These are phyloP conservation scores for Oopsacas minuta DNA, from an alignment of 37 sponge, comb jelly and placozoan genomes.

Conservation along the genomic window DNA sequence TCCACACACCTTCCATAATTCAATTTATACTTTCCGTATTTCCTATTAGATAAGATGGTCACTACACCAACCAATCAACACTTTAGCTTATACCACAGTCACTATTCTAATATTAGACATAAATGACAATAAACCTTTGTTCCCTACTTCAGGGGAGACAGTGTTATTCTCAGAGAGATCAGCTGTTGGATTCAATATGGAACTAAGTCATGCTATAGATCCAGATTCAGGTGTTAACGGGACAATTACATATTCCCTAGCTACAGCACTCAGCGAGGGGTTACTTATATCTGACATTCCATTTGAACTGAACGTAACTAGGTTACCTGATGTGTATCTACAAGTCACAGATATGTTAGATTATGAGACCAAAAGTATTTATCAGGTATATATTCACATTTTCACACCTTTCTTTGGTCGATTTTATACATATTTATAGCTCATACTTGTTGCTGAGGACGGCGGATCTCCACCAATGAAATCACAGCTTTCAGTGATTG, in stretches of 20 bases:
- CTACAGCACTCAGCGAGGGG: neutral
- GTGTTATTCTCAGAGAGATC: neutral
- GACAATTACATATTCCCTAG: neutral
- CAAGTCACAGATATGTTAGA: neutral
- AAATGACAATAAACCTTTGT: neutral
- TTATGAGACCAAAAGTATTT: neutral
- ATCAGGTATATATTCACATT: neutral
- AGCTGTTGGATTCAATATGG: neutral
- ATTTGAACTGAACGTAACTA: neutral
- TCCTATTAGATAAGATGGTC: conserved; percentile 8
- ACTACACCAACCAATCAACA: neutral
- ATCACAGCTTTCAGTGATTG: neutral
- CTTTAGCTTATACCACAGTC: neutral
- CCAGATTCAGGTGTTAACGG: neutral
- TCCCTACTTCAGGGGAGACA: neutral
- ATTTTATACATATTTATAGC: neutral
- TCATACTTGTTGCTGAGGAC: neutral
- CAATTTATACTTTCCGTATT: neutral
- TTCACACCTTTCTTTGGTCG: neutral
- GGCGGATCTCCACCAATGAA: neutral
- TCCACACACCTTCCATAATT: neutral
- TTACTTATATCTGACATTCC: neutral
- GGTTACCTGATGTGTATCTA: neutral
- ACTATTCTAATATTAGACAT: neutral
- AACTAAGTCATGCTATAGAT: neutral